Percentiles rank a stretch among this genome's conserved stretches.
phyloP scores from a whole-genome alignment of 2,888 invertebrate species.

The Drosophila imparisetae region DNA sequence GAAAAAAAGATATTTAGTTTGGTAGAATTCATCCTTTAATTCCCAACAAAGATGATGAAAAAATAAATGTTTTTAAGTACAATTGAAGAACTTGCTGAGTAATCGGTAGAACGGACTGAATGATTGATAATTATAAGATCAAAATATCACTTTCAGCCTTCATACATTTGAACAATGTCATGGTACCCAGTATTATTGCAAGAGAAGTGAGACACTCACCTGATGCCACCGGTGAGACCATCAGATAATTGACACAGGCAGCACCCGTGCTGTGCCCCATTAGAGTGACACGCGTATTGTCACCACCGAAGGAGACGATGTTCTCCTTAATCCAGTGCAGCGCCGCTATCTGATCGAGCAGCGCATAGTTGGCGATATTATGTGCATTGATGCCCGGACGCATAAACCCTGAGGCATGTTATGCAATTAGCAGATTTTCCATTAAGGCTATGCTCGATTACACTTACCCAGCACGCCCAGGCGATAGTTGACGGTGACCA shows the following conservation, averaged over 20 bases:
- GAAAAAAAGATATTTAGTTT: not conserved
- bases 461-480: constrained; percentile 91
- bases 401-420: constrained; percentile 88
- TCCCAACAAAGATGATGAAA: not conserved
- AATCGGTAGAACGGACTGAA: not conserved
- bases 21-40: not conserved
- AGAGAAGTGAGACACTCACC: constrained; percentile 82
- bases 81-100: not conserved
- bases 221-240: constrained; percentile 94
- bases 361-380: constrained; percentile 94
- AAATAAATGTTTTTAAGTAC: not conserved
- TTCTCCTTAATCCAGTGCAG: constrained; percentile 98
- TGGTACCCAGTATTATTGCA: not conserved
- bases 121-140: not conserved
- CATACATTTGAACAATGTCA: not conserved
- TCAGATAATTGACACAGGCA: constrained; percentile 95
- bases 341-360: constrained; percentile 97
- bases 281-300: constrained; percentile 93
- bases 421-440: constrained; percentile 7
- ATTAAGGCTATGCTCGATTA: constrained; percentile 4
- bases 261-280: constrained; percentile 98
- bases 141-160: not conserved
- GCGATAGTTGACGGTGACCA: constrained; percentile 93
- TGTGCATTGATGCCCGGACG: constrained; percentile 91
- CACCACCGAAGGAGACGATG: constrained; percentile 95